Base-by-base conservation (phyloP, 2,888 invertebrate species). In the Masnerella sp. region DNA sequence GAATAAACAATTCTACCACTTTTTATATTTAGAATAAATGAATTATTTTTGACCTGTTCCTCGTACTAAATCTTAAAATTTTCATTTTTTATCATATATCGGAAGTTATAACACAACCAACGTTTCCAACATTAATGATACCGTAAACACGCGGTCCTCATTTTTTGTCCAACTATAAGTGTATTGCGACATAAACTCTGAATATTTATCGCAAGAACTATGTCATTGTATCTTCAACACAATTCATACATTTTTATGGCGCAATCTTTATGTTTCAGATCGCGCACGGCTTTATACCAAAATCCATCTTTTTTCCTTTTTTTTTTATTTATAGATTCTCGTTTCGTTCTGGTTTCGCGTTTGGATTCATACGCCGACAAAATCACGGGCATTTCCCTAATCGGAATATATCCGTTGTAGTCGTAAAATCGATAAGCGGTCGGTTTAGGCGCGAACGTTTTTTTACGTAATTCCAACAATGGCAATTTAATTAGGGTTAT, bases 161-260 rank as follows among this genome's bases (percentile, higher is more conserved):
- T 7, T 54, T 54, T 58, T 58, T 43, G 56, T 43, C 43, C 17
- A 43, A 32, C 14, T 59, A 47, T 40, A 40, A 61, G 20, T 40
- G 30, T 36, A 20, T 17, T 11, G 20, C 32, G 17, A 30, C 15
- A 20, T 28, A 20, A 52, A 43, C 45, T 32, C 64, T 52, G 36
- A 52, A 64, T 65, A 54, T 65, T 45, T 65, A 54, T 54, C 38
- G 12, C 45, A 43, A 20, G 14, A 54, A 47, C 42, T 22, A n/a
- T 20, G 20, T 20, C 11, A 42, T 15, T 42, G n/a, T 22, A 42
- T 42, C 20, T 42, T 20, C 14, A 54, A 52, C 38, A 52, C 36
- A 52, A 64, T 64, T 64, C 64, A 64, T 52, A 64, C 52, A 64
- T 64, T 52, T 64, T 64, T 52, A 65, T 65, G 54, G 22, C 14